These are phyloP conservation scores for Anaspis maculata DNA, from an alignment of 2,888 invertebrate species.

Conservation along the genomic window DNA sequence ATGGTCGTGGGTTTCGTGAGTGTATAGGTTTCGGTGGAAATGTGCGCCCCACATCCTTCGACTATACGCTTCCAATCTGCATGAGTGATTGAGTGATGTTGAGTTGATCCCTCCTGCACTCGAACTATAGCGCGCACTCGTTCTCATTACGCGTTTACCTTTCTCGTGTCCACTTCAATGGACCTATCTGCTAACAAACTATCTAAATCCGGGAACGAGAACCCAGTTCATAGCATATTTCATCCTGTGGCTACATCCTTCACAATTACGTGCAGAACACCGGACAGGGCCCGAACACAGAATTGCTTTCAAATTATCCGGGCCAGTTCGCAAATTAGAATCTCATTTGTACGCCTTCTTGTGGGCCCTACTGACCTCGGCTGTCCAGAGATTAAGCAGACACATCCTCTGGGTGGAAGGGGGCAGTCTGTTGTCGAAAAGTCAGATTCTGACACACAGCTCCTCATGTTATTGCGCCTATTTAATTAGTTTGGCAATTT, in stretches of 20 bases:
- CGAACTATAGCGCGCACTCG: background rate
- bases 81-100: conserved; percentile 12
- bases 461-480: too few species aligned
- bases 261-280: too few species aligned
- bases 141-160: conserved; percentile 2
- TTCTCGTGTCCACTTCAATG: conserved; percentile 9
- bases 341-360: conserved; percentile 18
- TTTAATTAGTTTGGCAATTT: too few species aligned
- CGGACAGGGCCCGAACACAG: conserved; percentile 11
- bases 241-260: conserved; percentile 8
- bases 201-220: too few species aligned
- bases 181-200: too few species aligned
- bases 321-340: conserved; percentile 21
- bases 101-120: conserved; percentile 1
- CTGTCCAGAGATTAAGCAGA: too few species aligned
- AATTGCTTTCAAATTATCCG: conserved; percentile 25
- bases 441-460: too few species aligned
- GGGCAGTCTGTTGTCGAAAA: too few species aligned
- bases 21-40: too few species aligned
- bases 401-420: too few species aligned
- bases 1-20: conserved; percentile 13
- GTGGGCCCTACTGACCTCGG: too few species aligned
- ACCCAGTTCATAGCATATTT: conserved; percentile 8
- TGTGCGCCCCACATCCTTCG: conserved; percentile 11
- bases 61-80: conserved; percentile 13